Conservation (phyloP, 2,888 invertebrate genomes). For the Conomelus anceps region DNA sequence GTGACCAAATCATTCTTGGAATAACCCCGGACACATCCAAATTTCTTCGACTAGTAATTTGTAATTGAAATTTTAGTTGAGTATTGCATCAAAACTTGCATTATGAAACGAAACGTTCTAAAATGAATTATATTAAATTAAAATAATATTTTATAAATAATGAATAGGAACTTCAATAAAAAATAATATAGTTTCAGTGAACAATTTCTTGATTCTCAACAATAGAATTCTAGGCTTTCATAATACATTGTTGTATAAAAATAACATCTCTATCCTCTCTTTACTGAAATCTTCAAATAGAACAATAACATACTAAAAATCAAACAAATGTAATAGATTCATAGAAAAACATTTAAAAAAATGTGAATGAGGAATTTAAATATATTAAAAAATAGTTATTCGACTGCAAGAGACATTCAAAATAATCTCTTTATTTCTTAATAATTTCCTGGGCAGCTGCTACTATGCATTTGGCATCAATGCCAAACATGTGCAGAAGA, state of each 20-base stretch:
- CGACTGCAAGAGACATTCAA: not conserved
- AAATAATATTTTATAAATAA: no score
- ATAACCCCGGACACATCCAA: no score
- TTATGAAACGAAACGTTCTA: no score
- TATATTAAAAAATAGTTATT: no score
- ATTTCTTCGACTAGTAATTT: no score
- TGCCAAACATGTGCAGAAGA: slow-evolving; percentile 81
- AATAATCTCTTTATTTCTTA: slow-evolving; percentile 44
- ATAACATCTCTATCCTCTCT: not conserved
- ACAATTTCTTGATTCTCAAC: not conserved
- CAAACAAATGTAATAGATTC: not conserved
- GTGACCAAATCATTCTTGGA: no score
- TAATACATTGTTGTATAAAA: not conserved
- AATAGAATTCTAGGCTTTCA: not conserved
- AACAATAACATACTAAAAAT: not conserved
- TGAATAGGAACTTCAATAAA: no score
- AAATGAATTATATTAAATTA: no score
- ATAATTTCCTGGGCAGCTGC: slow-evolving; percentile 60
- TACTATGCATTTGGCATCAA: slow-evolving; percentile 74
- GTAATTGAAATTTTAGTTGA: no score
- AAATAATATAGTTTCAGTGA: not conserved
- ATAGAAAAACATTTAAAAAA: not conserved
- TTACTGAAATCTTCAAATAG: not conserved
- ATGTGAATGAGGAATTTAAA: no score
- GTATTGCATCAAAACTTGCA: no score